phyloP scores from a whole-genome alignment of 2,113 vertebrate species.

The Nibea albiflora region DNA sequence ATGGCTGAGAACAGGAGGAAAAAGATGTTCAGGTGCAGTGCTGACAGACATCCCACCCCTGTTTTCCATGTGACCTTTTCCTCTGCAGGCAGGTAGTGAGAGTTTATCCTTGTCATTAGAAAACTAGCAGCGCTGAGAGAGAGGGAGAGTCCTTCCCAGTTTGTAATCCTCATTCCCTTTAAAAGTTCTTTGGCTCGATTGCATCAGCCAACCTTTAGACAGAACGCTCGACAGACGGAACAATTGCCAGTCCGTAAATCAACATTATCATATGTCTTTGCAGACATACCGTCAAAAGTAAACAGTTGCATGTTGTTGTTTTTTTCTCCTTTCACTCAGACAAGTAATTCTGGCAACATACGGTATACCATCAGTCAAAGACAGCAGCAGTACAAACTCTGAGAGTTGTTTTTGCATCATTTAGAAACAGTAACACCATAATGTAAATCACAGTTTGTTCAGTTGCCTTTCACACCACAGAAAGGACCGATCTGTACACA shows the following conservation, averaged over 20 bases:
- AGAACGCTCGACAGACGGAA: constrained; percentile 26
- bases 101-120: constrained; percentile 58
- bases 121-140: constrained; percentile 59
- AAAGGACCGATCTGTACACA: constrained; percentile 38
- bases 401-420: constrained; percentile 72
- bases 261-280: constrained; percentile 25
- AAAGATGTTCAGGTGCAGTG: constrained; percentile 48
- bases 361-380: constrained; percentile 51
- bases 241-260: constrained; percentile 25
- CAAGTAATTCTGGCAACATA: constrained; percentile 52
- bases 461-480: constrained; percentile 48
- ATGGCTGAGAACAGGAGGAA: constrained; percentile 51
- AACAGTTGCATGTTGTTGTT: constrained; percentile 41
- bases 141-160: constrained; percentile 37
- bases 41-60: constrained; percentile 56
- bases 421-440: constrained; percentile 68
- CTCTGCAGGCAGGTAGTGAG: constrained; percentile 58
- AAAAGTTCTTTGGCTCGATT: constrained; percentile 47
- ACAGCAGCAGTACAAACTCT: constrained; percentile 69
- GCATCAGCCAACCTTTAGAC: constrained; percentile 38
- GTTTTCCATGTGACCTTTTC: constrained; percentile 68
- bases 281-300: constrained; percentile 51
- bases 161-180: constrained; percentile 25
- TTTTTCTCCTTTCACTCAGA: constrained; percentile 34
- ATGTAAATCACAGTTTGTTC: constrained; percentile 73